A percentile compares a stretch with the other conserved stretches of the same genome.
phyloP scores from a whole-genome alignment of 2,888 invertebrate species.

The Eupsilia transversa region DNA sequence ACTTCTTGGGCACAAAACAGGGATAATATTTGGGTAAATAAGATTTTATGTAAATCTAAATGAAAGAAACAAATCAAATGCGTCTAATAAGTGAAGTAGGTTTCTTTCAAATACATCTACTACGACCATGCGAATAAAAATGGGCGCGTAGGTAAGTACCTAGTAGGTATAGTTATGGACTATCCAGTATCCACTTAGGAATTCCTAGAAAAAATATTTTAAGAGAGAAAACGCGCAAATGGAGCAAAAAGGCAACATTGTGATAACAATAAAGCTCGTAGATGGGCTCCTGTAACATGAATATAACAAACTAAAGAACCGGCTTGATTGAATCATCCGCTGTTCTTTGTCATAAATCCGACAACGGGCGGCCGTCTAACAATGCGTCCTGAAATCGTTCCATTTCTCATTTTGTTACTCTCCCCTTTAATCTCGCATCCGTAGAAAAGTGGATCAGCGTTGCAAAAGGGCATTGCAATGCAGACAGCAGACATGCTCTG shows the following conservation, averaged over 20 bases:
- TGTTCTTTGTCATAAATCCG: slow-evolving; percentile 91
- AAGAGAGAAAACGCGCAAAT: slow-evolving; percentile 71
- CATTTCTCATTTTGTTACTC: slow-evolving; percentile 91
- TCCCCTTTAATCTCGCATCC: slow-evolving; percentile 90
- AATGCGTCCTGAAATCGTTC: slow-evolving; percentile 90
- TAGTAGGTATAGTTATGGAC: not conserved
- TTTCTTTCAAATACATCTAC: slow-evolving; percentile 3
- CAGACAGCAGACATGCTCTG: slow-evolving; percentile 86
- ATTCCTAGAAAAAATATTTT: slow-evolving; percentile 53
- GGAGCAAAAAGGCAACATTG: slow-evolving; percentile 81
- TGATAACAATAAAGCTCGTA: slow-evolving; percentile 86
- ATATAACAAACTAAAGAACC: slow-evolving; percentile 90
- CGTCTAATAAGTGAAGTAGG: not conserved
- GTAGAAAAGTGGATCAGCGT: slow-evolving; percentile 90
- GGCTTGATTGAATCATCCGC: slow-evolving; percentile 90
- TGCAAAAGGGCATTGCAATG: slow-evolving; percentile 89
- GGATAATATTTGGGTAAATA: not conserved
- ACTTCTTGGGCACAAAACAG: not conserved
- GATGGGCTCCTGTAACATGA: slow-evolving; percentile 85
- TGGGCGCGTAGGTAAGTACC: not conserved
- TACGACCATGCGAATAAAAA: not conserved
- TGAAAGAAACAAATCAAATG: not conserved
- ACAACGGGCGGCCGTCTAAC: slow-evolving; percentile 88
- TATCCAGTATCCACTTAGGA: slow-evolving; percentile 29
- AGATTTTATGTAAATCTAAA: not conserved